Evolutionary conservation across 2,888 invertebrate genomes (phyloP).

Genomic region (Spisula solida): DNA sequence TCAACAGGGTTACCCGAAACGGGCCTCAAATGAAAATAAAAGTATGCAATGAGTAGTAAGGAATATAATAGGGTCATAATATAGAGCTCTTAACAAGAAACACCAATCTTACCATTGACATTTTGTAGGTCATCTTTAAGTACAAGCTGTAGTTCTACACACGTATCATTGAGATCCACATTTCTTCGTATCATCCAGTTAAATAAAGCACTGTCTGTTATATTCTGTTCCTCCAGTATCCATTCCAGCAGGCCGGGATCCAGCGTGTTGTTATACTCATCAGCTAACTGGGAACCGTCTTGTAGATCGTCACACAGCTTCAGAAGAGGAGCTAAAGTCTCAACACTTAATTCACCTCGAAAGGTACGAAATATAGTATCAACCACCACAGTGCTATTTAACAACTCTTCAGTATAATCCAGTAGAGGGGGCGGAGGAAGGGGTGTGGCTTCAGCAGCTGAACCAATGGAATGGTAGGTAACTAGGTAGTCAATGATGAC

Average conservation of each 20-base stretch:
- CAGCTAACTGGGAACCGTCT: constrained; percentile 46
- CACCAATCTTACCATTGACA: neutral
- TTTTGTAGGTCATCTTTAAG: neutral
- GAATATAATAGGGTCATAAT: no score
- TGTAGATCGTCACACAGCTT: constrained; percentile 58
- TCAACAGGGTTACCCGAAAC: no score
- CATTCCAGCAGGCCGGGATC: constrained; percentile 49
- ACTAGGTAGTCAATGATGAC: constrained; percentile 70
- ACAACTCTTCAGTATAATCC: constrained; percentile 46
- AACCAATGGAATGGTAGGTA: constrained; percentile 63
- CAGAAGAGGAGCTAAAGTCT: constrained; percentile 34
- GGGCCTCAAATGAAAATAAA: no score
- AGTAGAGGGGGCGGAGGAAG: constrained; percentile 48
- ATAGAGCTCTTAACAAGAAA: no score
- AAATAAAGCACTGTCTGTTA: constrained; percentile 33
- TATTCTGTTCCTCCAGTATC: constrained; percentile 39
- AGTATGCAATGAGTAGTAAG: no score
- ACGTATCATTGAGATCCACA: constrained; percentile 28
- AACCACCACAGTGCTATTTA: constrained; percentile 41
- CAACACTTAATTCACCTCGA: constrained; percentile 34
- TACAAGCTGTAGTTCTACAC: constrained; percentile 4
- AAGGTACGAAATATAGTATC: constrained; percentile 44
- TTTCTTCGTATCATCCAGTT: constrained; percentile 55
- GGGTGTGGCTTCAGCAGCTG: constrained; percentile 36
- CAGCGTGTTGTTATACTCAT: constrained; percentile 40